A percentile compares a stretch with the other conserved stretches of the same genome.
Evolutionary conservation across 2,113 vertebrate species (phyloP).

Genomic region (Gracilinanus agilis): DNA sequence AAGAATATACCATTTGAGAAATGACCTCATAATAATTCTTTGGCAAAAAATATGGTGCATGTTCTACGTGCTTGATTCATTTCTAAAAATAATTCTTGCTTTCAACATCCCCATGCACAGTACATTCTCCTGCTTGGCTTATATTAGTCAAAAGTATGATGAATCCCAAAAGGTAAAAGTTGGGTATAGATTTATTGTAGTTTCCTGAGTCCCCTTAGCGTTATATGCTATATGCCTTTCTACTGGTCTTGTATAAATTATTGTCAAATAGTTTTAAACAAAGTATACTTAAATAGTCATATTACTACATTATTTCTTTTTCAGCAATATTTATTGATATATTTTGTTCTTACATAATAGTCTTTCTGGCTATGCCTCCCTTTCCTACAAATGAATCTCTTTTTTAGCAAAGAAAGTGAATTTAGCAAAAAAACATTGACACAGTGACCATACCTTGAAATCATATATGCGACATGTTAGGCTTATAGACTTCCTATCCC

Average conservation of each 20-base stretch:
- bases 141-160: conserved; percentile 31
- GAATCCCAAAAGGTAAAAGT: conserved; percentile 14
- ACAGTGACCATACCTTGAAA: not conserved
- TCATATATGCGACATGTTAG: not conserved
- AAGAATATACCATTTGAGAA: conserved; percentile 54
- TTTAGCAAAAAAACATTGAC: not conserved
- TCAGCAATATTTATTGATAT: not conserved
- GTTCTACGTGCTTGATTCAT: not conserved
- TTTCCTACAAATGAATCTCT: not conserved
- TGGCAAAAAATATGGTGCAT: conserved; percentile 57
- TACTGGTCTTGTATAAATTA: not conserved
- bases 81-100: conserved; percentile 60
- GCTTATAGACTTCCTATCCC: not conserved
- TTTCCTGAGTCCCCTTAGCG: not conserved
- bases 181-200: conserved; percentile 26
- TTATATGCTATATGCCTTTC: not conserved
- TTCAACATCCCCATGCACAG: not conserved
- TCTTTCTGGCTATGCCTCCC: not conserved
- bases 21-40: conserved; percentile 72
- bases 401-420: not conserved
- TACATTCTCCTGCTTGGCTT: not conserved
- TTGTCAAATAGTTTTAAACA: not conserved
- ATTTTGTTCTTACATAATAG: not conserved
- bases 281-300: not conserved
- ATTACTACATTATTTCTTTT: not conserved